phyloP scores from a whole-genome alignment of 2,888 invertebrate genomes.

The Galeopsomyia nigrocyanea region DNA sequence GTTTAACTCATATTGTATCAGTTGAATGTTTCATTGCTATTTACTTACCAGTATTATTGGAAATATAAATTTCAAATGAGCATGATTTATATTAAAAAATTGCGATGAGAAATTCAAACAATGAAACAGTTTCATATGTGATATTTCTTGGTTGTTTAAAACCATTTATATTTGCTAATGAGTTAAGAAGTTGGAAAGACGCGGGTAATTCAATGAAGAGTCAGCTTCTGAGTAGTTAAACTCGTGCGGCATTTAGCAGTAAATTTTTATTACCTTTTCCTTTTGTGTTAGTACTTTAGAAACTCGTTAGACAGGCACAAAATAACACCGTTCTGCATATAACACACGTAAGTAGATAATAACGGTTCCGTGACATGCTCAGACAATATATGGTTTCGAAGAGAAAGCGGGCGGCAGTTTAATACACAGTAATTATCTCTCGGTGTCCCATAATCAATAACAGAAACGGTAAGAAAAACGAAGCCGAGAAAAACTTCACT shows the following conservation, averaged over 20 bases:
- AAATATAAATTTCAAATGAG: no score
- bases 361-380: slow-evolving; percentile 49
- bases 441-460: slow-evolving; percentile 47
- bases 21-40: no score
- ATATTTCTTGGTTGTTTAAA: no score
- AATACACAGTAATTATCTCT: slow-evolving; percentile 49
- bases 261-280: slow-evolving; percentile 44
- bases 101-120: no score
- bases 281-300: slow-evolving; percentile 46
- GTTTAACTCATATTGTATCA: no score
- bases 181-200: slow-evolving; percentile 1
- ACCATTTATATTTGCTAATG: background rate
- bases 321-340: slow-evolving; percentile 48
- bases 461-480: slow-evolving; percentile 46
- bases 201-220: slow-evolving; percentile 47
- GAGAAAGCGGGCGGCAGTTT: slow-evolving; percentile 48
- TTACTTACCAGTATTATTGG: no score
- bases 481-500: slow-evolving; percentile 39
- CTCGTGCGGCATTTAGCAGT: slow-evolving; percentile 46
- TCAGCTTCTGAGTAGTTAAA: slow-evolving; percentile 45
- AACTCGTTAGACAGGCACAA: slow-evolving; percentile 48
- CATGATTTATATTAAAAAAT: no score
- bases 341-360: slow-evolving; percentile 49
- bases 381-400: slow-evolving; percentile 47
- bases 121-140: no score